phyloP scores from a whole-genome alignment of 1,140 invertebrate species.

The Drosophila parvula region DNA sequence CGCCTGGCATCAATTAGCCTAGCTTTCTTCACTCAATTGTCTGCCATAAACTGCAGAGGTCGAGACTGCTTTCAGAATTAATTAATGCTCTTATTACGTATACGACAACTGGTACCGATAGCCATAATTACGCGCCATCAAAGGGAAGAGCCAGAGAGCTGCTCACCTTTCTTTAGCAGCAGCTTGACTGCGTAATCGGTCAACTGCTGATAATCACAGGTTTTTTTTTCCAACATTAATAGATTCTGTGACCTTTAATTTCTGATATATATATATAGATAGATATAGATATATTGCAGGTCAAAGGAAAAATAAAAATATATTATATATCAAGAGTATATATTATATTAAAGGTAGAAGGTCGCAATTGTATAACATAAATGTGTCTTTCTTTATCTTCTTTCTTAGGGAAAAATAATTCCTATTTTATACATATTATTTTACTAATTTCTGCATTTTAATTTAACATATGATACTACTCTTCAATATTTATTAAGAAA shows the following conservation, averaged over 20 bases:
- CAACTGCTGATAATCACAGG: not conserved
- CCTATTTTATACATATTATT: too few relatives aligned
- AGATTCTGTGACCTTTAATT: not conserved
- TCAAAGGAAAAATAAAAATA: not conserved
- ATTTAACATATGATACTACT: too few relatives aligned
- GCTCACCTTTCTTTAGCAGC: not conserved
- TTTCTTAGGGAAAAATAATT: too few relatives aligned
- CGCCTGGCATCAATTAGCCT: slow-evolving; percentile 44
- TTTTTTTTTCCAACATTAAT: not conserved
- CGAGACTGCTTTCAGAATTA: slow-evolving; percentile 15
- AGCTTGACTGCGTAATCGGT: not conserved
- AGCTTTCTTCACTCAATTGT: slow-evolving; percentile 39
- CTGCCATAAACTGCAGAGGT: slow-evolving; percentile 37
- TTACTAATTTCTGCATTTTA: too few relatives aligned
- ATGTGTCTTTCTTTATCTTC: too few relatives aligned
- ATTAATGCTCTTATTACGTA: slow-evolving; percentile 34
- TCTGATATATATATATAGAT: too few relatives aligned
- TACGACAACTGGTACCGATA: not conserved
- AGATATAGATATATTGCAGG: too few relatives aligned
- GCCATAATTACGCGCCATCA: slow-evolving; percentile 5
- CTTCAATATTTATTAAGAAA: too few relatives aligned
- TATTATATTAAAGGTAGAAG: not conserved
- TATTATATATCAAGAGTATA: not conserved
- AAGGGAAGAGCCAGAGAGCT: slow-evolving; percentile 7
- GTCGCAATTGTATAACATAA: too few relatives aligned